Conservation (phyloP, 1,140 invertebrate genomes). For the Geopemphigus sp. region DNA sequence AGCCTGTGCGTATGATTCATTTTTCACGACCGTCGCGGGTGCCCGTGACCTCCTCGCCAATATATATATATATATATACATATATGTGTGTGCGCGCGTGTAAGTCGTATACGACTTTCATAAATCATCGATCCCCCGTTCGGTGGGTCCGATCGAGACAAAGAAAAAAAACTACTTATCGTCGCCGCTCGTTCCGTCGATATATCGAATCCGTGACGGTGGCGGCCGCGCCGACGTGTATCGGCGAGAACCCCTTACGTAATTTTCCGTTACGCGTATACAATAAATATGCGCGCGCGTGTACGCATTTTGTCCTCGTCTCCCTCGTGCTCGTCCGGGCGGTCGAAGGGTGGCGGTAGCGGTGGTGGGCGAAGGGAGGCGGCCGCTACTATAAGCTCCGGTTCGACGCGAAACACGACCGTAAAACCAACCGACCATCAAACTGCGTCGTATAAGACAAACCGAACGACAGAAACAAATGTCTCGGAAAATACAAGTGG, state of each 20-base stretch:
- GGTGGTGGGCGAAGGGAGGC: too few species aligned
- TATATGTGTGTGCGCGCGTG: neutral
- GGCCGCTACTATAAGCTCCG: too few species aligned
- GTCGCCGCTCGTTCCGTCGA: constrained; percentile 9
- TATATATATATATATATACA: too few species aligned
- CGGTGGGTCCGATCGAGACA: neutral
- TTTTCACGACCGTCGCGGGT: too few species aligned
- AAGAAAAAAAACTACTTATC: neutral
- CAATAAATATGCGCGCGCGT: neutral
- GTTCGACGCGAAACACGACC: constrained; percentile 24
- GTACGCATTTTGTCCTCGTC: too few species aligned
- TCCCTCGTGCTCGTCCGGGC: too few species aligned
- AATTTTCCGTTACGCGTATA: neutral
- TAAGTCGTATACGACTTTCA: neutral
- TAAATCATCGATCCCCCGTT: constrained; percentile 5
- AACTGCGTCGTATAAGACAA: constrained; percentile 4
- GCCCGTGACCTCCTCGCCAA: too few species aligned
- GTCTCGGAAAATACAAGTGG: constrained; percentile 48
- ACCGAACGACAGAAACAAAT: constrained; percentile 45
- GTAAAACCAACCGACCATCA: constrained; percentile 46
- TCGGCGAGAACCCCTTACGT: constrained; percentile 6
- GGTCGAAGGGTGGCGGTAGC: too few species aligned
- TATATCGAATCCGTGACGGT: neutral
- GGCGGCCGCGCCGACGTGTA: neutral
- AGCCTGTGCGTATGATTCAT: too few species aligned